A percentile compares a stretch with the other conserved stretches of the same genome.
Conservation (phyloP, 2,113 vertebrate species). For the Tautogolabrus adspersus region DNA sequence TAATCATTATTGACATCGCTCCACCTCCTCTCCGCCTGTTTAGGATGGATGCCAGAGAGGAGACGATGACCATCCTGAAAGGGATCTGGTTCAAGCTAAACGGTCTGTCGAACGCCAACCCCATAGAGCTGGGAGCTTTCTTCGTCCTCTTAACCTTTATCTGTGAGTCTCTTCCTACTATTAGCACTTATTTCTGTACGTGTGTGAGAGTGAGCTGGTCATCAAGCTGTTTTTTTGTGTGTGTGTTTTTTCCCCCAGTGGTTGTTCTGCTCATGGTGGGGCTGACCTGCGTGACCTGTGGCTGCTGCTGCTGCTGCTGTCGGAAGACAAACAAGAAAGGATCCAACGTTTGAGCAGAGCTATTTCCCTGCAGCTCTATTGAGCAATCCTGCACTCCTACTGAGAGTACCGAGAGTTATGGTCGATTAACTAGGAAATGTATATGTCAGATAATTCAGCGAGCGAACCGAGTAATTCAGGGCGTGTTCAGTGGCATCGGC, state of each 20-base stretch:
- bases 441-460: neutral
- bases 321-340: conserved; percentile 32
- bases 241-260: conserved; percentile 49
- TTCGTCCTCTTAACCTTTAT: conserved; percentile 90
- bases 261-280: conserved; percentile 63
- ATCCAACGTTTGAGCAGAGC: conserved; percentile 45
- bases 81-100: conserved; percentile 88
- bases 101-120: conserved; percentile 84
- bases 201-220: neutral
- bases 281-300: conserved; percentile 62
- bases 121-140: conserved; percentile 87
- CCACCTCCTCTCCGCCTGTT: neutral
- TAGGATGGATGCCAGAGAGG: conserved; percentile 80
- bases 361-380: neutral
- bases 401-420: neutral
- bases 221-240: neutral
- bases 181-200: neutral
- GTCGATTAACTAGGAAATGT: neutral
- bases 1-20: neutral
- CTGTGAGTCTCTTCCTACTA: conserved; percentile 81
- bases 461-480: neutral
- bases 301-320: conserved; percentile 74
- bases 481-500: conserved; percentile 1
- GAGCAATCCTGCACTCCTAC: too few species aligned
- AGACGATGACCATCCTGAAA: conserved; percentile 81